Percentiles rank a stretch among this genome's conserved stretches.
phyloP scores from a whole-genome alignment of 2,888 invertebrate species.

The Noctua fimbriata region DNA sequence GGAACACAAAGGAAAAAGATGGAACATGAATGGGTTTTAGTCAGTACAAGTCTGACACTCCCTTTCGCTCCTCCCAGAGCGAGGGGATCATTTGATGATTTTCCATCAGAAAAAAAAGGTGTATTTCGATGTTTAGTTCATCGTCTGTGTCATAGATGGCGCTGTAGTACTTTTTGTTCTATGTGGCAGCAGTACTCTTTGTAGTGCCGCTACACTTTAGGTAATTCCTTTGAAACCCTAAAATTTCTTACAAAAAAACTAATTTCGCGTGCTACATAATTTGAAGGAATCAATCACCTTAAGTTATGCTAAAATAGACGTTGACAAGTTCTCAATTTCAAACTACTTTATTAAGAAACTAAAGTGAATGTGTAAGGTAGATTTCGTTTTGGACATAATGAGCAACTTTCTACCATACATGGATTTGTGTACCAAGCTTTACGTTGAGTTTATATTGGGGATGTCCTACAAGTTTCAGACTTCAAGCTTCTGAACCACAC shows the following conservation, averaged over 20 bases:
- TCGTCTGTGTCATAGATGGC: no score
- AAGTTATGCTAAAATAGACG: background rate
- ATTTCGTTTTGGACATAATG: background rate
- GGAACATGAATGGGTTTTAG: no score
- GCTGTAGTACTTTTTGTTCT: no score
- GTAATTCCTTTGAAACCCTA: background rate
- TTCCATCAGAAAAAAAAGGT: no score
- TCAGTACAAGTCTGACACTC: no score
- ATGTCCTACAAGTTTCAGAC: conserved; percentile 2
- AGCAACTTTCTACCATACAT: background rate
- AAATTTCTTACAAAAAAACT: background rate
- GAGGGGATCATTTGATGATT: no score
- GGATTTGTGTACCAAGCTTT: conserved; percentile 10
- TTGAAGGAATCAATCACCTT: background rate
- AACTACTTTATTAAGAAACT: background rate
- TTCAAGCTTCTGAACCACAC: background rate
- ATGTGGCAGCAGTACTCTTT: no score
- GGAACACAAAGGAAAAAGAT: no score
- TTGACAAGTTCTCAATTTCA: background rate
- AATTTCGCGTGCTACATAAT: background rate
- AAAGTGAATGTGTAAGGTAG: no score
- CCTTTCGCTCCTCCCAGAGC: no score
- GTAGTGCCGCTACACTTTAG: background rate
- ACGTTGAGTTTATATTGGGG: conserved; percentile 1
- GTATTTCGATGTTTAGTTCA: no score